Evolutionary conservation across 1,140 invertebrate species (phyloP).

Genomic region (Archivesica marissinica): DNA sequence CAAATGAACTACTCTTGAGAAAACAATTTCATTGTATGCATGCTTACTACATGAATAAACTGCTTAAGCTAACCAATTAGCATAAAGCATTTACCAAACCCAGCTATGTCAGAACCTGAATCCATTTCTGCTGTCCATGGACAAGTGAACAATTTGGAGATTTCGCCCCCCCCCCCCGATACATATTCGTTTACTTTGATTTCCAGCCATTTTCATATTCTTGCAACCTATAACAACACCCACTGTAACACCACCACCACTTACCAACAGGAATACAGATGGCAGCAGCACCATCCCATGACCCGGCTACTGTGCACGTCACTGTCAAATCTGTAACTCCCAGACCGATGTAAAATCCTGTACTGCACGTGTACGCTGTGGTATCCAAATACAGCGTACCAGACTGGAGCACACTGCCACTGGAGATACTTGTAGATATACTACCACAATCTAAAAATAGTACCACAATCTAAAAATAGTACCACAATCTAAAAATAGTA

Average conservation of each 20-base stretch:
- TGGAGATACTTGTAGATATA: not conserved
- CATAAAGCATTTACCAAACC: too few relatives aligned
- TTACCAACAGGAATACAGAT: constrained; percentile 63
- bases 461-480: too few relatives aligned
- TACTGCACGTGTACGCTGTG: not conserved
- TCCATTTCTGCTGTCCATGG: not conserved
- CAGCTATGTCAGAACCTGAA: not conserved
- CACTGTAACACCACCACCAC: not conserved
- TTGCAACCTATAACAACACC: not conserved
- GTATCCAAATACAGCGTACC: constrained; percentile 22
- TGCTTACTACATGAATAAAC: too few relatives aligned
- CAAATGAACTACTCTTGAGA: too few relatives aligned
- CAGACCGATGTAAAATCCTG: constrained; percentile 1
- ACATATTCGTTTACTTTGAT: not conserved
- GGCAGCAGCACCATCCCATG: constrained; percentile 69
- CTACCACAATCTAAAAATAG: constrained; percentile 16
- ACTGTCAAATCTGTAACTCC: not conserved
- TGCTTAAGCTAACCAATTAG: not conserved
- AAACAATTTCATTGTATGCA: not conserved
- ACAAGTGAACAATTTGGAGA: not conserved
- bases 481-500: too few relatives aligned
- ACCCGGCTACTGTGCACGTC: constrained; percentile 10
- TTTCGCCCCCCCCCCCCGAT: not conserved
- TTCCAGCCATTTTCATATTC: not conserved
- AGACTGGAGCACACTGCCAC: constrained; percentile 5